Evolutionary conservation across 1,140 invertebrate genomes (phyloP), one percentile per base, ranked within the genome.

Genomic region (Campoletis sonorensis): DNA sequence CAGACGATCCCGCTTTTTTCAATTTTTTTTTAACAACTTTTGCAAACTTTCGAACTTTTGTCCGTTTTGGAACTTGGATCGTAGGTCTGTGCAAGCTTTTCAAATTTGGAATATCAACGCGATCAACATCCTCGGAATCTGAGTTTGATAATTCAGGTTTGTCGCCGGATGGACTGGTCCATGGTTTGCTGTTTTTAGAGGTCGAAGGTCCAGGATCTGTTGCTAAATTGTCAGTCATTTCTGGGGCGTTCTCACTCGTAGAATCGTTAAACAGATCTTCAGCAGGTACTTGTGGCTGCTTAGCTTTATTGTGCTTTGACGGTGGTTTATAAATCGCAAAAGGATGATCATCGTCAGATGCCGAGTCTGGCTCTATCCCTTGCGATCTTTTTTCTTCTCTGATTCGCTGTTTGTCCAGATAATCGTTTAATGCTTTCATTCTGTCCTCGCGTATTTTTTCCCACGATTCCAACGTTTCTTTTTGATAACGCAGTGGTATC

Each of bases 381-480:
- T 85, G 75, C 5, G 81, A 72, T 78, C 84, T 86, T 73, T 89
- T 86, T 78, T 90, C 85, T 76, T 89, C 84, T 30, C 87, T 81
- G 49, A 87, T 81, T 37, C 85, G 77, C 54, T 90, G 90, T 81
- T 90, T 90, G 51, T 87, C 87, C n/a, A 91, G 77, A 68, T 88
- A 90, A 15, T 75, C 51, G 33, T 85, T 81, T 71, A 90, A 81
- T 21, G 87, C 89, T 61, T 86, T 73, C 61, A 89, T 33, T 82
- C 87, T 88, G 7, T 88, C 84, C 23, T 85, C 75, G 58, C 87
- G 49, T 76, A 86, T 67, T 40, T 85, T 81, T 21, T 82, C 51
- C 90, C 90, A 91, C 81, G 88, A 88, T 30, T 79, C 67, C 10
- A 91, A 72, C 18, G 89, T 89, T 90, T 61, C 82, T 40, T 88